Base-by-base conservation (phyloP, 2,113 vertebrate species). In the Typhlomys cinereus region DNA sequence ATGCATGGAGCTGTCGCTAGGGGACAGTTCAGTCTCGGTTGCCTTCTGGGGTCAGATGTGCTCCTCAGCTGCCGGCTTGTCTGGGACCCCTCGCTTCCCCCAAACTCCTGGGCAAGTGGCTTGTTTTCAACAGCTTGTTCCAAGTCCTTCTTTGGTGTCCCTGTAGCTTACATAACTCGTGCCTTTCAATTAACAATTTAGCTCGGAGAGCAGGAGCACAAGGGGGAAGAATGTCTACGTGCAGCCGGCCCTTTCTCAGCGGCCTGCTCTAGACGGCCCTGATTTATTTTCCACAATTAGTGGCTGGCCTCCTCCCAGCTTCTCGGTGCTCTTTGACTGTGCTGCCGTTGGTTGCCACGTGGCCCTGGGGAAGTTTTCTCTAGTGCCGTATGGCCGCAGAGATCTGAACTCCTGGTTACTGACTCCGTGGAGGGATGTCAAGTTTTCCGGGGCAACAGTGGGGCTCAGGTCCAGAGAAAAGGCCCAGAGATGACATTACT, bases 251-350 rank as follows among this genome's bases (percentile, higher is more conserved):
- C 78, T 80, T 91, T 93, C 57, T 81, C 74, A 31, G 9, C 73
- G 31, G 86, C 4, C 21, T 25, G 90, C 75, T 91, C 89, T 94
- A 76, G 83, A 91, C 29, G 91, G 46, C 62, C 78, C 76, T 92
- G 92, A 85, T 96, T 95, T 93, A 96, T 96, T 94, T 95, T 95
- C 95, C 87, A 93, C 94, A 87, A 89, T 96, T 93, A 95, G 89
- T 18, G 5, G 64, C 85, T 96, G 95, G 92, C 92, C 62, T 66
- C n/a, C 83, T 90, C 76, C 94, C 94, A 94, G 2, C 46, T 80
- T 80, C 89, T 52, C 61, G 21, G 93, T 25, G n/a, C 36, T 88
- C 74, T 92, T 70, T 64, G 76, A n/a, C 25, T 48, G 61, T 80
- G 67, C 50, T 5, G 87, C 62, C 3, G 61, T 85, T 81, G 86